Evolutionary conservation across 2,797 vertebrate genomes (phyloP).

Genomic region (Spondyliosoma cantharus): DNA sequence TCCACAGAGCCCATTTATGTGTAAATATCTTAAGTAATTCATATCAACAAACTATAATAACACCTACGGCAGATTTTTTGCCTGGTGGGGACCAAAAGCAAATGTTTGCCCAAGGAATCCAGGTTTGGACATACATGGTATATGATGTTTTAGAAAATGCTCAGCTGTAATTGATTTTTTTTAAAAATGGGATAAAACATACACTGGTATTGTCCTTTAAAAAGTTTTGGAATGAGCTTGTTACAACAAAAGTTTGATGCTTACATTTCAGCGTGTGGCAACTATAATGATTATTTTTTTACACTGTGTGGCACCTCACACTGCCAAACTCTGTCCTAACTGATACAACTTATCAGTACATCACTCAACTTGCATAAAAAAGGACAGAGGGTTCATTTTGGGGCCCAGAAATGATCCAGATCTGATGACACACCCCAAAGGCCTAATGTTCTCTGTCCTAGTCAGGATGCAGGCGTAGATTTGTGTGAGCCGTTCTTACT

Average conservation of each 20-base stretch:
- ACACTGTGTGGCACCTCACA: conserved; percentile 19
- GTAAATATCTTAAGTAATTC: not conserved
- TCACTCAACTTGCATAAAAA: conserved; percentile 45
- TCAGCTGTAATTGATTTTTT: conserved; percentile 37
- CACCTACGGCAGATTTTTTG: not conserved
- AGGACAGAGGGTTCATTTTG: conserved; percentile 22
- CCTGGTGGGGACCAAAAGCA: not conserved
- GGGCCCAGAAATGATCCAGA: conserved; percentile 23
- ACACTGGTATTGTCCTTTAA: conserved; percentile 35
- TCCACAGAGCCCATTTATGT: not conserved
- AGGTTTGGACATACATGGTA: not conserved
- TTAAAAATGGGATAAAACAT: conserved; percentile 28
- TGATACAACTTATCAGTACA: conserved; percentile 26
- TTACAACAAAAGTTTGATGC: conserved; percentile 17
- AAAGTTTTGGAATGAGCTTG: conserved; percentile 19
- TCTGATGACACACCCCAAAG: not conserved
- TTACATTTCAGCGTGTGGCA: conserved; percentile 12
- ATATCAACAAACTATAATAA: not conserved
- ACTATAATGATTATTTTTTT: not conserved
- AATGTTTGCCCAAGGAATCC: not conserved
- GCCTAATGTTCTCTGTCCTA: conserved; percentile 13
- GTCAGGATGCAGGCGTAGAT: conserved; percentile 8
- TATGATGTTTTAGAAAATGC: conserved; percentile 26
- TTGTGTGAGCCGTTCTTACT: not conserved
- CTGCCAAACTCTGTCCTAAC: conserved; percentile 33